Evolutionary conservation across 2,113 vertebrate genomes (phyloP), one percentile per base, ranked within the genome.

Genomic region (Nicator chloris): DNA sequence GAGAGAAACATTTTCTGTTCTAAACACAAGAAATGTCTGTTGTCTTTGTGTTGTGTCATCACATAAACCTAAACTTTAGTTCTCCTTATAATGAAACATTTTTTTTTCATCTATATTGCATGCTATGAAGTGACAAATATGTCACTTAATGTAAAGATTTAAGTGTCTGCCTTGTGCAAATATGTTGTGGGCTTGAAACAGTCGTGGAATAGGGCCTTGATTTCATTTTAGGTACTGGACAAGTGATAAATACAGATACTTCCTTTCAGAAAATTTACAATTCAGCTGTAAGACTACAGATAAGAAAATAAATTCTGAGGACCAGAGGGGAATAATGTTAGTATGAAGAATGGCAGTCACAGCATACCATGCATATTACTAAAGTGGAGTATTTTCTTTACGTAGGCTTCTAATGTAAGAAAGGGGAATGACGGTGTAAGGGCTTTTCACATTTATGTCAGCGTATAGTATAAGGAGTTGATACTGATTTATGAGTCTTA

Each of bases 401-500:
- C 45, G 28, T 11, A 72, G 51, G 35, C 39, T 84, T 60, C 15
- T 73, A 88, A 50, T 51, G 23, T 31, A 30, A n/a, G 50, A 47
- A 82, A 59, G 31, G 17, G 37, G 35, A 86, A 83, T 2, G 10
- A 54, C 15, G 86, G 26, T 19, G 5, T n/a, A 61, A 35, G 11
- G 61, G 19, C 37, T 94, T 93, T 95, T 83, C n/a, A 75, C 26
- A 15, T 94, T 93, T 80, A 59, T 78, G 33, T 83, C 75, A 86
- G 28, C 2, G 17, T 90, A 26, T 64, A 80, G 70, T 60, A 53
- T n/a, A 81, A 90, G 28, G 33, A 94, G n/a, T 59, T 90, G 51
- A 83, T 92, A 56, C 31, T 88, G 79, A 95, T 96, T 95, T 88
- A 65, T 81, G 77, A 86, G 15, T 70, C n/a, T 40, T 83, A 20